Conservation (phyloP, 2,113 vertebrate genomes). For the Gasterosteus aculeatus region DNA sequence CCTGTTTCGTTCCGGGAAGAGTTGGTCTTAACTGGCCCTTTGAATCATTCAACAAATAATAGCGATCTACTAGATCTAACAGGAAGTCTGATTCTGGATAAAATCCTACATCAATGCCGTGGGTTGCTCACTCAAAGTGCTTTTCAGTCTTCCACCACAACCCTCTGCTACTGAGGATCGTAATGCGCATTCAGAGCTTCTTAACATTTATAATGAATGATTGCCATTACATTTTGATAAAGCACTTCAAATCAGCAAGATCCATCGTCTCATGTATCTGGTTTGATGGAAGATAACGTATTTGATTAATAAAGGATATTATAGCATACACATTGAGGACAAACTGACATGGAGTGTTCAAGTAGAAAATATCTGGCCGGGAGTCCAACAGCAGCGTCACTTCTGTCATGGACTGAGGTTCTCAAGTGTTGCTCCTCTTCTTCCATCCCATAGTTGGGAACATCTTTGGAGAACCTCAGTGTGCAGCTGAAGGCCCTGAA, state of each 20-base stretch:
- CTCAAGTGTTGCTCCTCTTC: too few species aligned
- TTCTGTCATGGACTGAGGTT: too few species aligned
- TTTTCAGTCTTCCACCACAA: not conserved
- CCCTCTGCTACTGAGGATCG: not conserved
- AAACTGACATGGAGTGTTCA: too few species aligned
- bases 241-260: constrained; percentile 5
- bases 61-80: constrained; percentile 1
- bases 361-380: too few species aligned
- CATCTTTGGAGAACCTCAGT: too few species aligned
- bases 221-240: constrained; percentile 7
- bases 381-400: too few species aligned
- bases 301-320: not conserved
- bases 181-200: constrained; percentile 13
- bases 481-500: too few species aligned
- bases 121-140: constrained; percentile 3
- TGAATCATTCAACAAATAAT: not conserved
- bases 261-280: not conserved
- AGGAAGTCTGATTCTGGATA: not conserved
- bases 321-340: too few species aligned
- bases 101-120: not conserved
- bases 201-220: not conserved
- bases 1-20: not conserved
- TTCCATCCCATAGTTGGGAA: too few species aligned
- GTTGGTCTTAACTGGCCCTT: not conserved
- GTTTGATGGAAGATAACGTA: not conserved